Evolutionary conservation across 2,113 vertebrate species (phyloP), one percentile per base, ranked within the genome.

Genomic region (Polypterus senegalus): DNA sequence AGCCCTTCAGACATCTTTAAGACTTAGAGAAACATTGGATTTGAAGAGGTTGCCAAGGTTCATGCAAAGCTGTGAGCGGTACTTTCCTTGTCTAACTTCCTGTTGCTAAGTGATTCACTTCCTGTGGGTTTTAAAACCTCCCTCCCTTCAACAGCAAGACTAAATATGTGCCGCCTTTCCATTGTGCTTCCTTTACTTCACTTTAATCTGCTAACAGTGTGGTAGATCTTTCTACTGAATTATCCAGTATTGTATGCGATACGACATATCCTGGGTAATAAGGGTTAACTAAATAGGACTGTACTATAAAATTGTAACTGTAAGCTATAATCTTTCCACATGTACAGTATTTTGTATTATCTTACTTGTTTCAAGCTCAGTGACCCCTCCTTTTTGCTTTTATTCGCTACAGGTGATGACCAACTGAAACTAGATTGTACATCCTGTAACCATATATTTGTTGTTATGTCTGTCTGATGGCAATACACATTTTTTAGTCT

Each of bases 121-220:
- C 63, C 66, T 64, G 67, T 71, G 73, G 66, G 66, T 74, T 66
- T 61, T 64, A 45, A 54, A 60, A 9, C 6, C 49, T 51, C 49
- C 49, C 49, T 6, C 49, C 9, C 6, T 6, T 51, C 6, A 51
- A 51, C 6, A 51, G 9, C 49, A 51, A 51, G 27, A 27, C 27
- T 27, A 27, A 27, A 27, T 27, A 27, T 27, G 27, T 27, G 27
- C 27, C 27, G 27, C 27, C 27, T 27, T 27, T 27, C 27, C 27
- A 27, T 27, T 27, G 27, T 27, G 27, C 27, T 27, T 27, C 27
- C 27, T 27, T 27, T 27, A 27, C 27, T 27, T 27, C 27, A 27
- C 27, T 27, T 27, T 9, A 51, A 51, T 7, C 49, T 6, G 49
- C 49, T 7, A 9, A 51, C 6, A 51, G 6, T 51, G 49, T 9